These are phyloP conservation scores for Ceyx cyanopectus DNA, from an alignment of 2,113 vertebrate genomes.

Conservation along the genomic window DNA sequence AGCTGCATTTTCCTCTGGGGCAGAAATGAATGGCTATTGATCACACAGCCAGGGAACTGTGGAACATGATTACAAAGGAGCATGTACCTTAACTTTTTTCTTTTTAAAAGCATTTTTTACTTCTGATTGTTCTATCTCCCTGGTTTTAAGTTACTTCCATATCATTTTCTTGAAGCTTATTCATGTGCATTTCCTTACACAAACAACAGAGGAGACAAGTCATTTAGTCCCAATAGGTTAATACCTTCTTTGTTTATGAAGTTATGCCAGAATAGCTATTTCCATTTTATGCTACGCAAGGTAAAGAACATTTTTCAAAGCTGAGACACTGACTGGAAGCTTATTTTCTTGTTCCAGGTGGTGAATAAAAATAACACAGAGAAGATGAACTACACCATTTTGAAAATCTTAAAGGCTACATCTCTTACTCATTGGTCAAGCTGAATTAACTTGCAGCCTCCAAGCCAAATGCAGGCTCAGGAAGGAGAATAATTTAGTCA, in stretches of 20 bases:
- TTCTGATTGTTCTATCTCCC: background rate
- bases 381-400: conserved; percentile 39
- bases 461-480: conserved; percentile 21
- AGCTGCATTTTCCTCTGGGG: background rate
- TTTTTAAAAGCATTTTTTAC: background rate
- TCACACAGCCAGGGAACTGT: background rate
- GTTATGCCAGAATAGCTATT: conserved; percentile 33
- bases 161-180: background rate
- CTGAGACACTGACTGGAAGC: conserved; percentile 12
- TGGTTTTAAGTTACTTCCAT: background rate
- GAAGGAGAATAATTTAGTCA: conserved; percentile 54
- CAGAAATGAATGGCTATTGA: conserved; percentile 11
- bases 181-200: background rate
- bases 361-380: conserved; percentile 45
- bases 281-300: conserved; percentile 34
- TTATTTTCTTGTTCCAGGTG: conserved; percentile 60
- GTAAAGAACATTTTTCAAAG: conserved; percentile 54
- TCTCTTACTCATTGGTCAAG: conserved; percentile 59
- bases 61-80: background rate
- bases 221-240: conserved; percentile 28
- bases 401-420: conserved; percentile 46
- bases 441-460: conserved; percentile 63
- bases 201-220: background rate
- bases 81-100: background rate
- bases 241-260: conserved; percentile 28